phyloP scores from a whole-genome alignment of 2,113 vertebrate species.

The western clawed frog (Xenopus tropicalis) region UCB_Xtro_10.0 CM004447.2:57386001-57386500 shows the following conservation, averaged over 20 bases:
- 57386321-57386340: constrained; percentile 98
- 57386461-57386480: constrained; percentile 94
- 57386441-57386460: constrained; percentile 85
- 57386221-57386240: constrained; percentile 87
- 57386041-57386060: too few species aligned
- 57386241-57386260: constrained; percentile 69
- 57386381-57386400: constrained; percentile 83
- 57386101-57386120: constrained; percentile 44
- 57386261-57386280: constrained; percentile 87
- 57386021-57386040: too few species aligned
- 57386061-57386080: too few species aligned
- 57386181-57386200: constrained; percentile 73
- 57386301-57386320: constrained; percentile 76
- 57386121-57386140: constrained; percentile 77
- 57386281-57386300: constrained; percentile 85
- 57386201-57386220: constrained; percentile 92
- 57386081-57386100: too few species aligned
- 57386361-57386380: constrained; percentile 97
- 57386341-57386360: constrained; percentile 93
- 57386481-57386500: constrained; percentile 96
- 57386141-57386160: constrained; percentile 72
- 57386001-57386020: too few species aligned
- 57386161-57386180: constrained; percentile 73
- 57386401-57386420: constrained; percentile 84
- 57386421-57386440: constrained; percentile 67